Evolutionary conservation across 1,140 invertebrate genomes (phyloP).

Genomic region (Heliconius himera): DNA sequence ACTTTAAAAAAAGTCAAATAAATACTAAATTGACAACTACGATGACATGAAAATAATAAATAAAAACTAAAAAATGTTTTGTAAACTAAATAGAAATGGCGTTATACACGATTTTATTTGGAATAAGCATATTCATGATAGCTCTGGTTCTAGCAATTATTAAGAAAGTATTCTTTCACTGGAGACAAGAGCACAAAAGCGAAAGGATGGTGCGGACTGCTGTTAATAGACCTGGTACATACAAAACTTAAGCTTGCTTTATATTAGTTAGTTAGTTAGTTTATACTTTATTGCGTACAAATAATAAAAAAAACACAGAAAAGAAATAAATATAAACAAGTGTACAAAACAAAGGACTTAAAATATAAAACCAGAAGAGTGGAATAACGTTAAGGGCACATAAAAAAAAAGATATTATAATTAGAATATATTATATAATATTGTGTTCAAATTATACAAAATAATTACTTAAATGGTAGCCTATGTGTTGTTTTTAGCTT

Average conservation of each 20-base stretch:
- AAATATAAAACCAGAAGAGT: too few species aligned
- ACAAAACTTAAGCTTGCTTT: not conserved
- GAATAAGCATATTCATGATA: slow-evolving; percentile 75
- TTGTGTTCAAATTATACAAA: too few species aligned
- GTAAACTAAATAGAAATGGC: slow-evolving; percentile 53
- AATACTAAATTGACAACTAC: not conserved
- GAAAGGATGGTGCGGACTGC: slow-evolving; percentile 53
- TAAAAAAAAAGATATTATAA: too few species aligned
- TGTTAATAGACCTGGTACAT: slow-evolving; percentile 61
- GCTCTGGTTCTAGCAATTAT: slow-evolving; percentile 70
- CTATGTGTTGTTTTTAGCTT: too few species aligned
- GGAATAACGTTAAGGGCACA: too few species aligned
- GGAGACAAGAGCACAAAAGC: slow-evolving; percentile 72
- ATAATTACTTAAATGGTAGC: too few species aligned
- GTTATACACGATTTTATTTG: slow-evolving; percentile 73
- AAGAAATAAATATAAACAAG: too few species aligned
- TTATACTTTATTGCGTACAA: too few species aligned
- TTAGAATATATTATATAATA: too few species aligned
- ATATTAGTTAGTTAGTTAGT: too few species aligned
- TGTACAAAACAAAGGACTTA: too few species aligned
- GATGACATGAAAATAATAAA: not conserved
- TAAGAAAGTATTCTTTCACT: slow-evolving; percentile 74
- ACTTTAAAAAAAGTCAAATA: not conserved
- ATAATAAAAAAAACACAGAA: too few species aligned
- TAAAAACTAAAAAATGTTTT: slow-evolving; percentile 5